phyloP scores from a whole-genome alignment of 1,140 invertebrate genomes.

The Drosophila kanapiae region DNA sequence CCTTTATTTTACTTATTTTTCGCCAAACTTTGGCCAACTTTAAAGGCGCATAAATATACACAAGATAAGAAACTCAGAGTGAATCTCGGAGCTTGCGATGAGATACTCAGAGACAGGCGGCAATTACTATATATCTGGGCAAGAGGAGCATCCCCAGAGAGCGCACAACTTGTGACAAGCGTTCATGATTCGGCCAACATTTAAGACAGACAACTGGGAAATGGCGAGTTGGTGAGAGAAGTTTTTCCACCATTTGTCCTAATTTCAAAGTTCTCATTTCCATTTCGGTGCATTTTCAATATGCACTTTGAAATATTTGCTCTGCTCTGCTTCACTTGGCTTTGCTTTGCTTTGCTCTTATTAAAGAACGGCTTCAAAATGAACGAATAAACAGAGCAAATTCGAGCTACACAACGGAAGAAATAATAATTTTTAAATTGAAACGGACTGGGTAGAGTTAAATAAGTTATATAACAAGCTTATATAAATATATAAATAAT shows the following conservation, averaged over 20 bases:
- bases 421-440: background rate
- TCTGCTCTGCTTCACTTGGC: slow-evolving; percentile 24
- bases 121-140: slow-evolving; percentile 20
- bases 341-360: slow-evolving; percentile 18
- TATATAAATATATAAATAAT: background rate
- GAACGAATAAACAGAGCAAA: slow-evolving; percentile 6
- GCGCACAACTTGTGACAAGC: slow-evolving; percentile 12
- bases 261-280: slow-evolving; percentile 47
- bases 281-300: slow-evolving; percentile 54
- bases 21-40: slow-evolving; percentile 15
- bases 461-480: background rate
- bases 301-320: slow-evolving; percentile 36
- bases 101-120: slow-evolving; percentile 10
- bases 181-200: slow-evolving; percentile 17
- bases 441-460: too few species aligned
- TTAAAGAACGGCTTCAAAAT: slow-evolving; percentile 8
- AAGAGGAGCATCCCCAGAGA: slow-evolving; percentile 3
- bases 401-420: background rate
- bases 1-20: slow-evolving; percentile 55
- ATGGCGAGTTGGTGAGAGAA: background rate
- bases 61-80: slow-evolving; percentile 1
- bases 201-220: slow-evolving; percentile 13
- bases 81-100: slow-evolving; percentile 8
- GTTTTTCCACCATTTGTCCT: slow-evolving; percentile 23
- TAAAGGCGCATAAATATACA: slow-evolving; percentile 33